Base-by-base conservation (phyloP, 2,797 vertebrate species). In the Sparidentex hasta region DNA sequence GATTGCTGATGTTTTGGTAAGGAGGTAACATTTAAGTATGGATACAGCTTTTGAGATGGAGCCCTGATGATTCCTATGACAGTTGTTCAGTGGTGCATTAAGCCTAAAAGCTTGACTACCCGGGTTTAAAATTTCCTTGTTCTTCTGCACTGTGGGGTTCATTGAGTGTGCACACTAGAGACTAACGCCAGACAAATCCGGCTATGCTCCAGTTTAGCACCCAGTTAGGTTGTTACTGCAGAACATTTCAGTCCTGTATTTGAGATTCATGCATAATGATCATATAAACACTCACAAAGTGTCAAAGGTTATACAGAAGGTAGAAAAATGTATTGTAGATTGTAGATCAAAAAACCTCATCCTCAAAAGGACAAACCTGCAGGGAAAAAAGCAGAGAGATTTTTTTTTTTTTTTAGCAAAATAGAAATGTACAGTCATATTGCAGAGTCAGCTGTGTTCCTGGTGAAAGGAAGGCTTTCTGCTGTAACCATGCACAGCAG, bases 401-500 rank as follows among this genome's bases (percentile, higher is more conserved):
- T 38, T 4, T 58, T 62, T 46, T n/a, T n/a, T 54, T 17, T 2
- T n/a, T n/a, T n/a, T n/a, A n/a, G 52, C 11, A 33, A 44, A 47
- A 43, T 3, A 25, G 5, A 72, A 47, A 9, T 13, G 29, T 29
- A 29, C 11, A 52, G n/a, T 46, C 9, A 4, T 2, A 58, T 33
- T n/a, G 14, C 47, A 41, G 23, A 64, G 44, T 20, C 44, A 71
- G 51, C 11, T 0, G 1, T 65, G 33, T 27, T 72, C 11, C 11
- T 74, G 59, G 21, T 74, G 25, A 73, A 74, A n/a, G 58, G 23
- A 6, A 52, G 25, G 47, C n/a, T 61, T 73, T 52, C 38, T 79
- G 78, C 76, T 83, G 6, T 67, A 61, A 52, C 75, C 63, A 64
- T 18, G 29, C 51, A 74, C 74, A 71, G 70, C 72, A 78, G 86